phyloP scores from a whole-genome alignment of 2,113 vertebrate genomes.

The Pelecanoides urinatrix region DNA sequence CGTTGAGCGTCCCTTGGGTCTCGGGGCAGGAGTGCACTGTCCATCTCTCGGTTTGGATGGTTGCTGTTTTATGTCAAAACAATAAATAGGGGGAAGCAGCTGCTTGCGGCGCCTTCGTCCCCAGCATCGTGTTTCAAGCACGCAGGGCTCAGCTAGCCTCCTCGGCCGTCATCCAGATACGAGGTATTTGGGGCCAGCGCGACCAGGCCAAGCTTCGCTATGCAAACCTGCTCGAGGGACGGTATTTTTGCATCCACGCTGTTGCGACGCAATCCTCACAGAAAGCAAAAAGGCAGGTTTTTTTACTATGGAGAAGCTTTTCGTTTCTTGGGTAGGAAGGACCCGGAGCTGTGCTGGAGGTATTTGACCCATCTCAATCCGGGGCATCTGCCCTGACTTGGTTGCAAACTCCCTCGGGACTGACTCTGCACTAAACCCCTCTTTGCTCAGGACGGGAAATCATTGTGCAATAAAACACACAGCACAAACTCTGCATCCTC shows the following conservation, averaged over 20 bases:
- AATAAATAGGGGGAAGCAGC: not conserved
- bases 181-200: not conserved
- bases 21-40: not conserved
- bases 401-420: not conserved
- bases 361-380: not conserved
- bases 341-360: not conserved
- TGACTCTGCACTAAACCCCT: not conserved
- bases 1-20: not conserved
- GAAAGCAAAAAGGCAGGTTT: not conserved
- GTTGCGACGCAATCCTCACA: fast-evolving
- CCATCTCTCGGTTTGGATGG: fast-evolving
- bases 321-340: not conserved
- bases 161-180: not conserved
- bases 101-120: not conserved
- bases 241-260: not conserved
- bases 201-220: not conserved
- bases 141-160: not conserved
- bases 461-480: not conserved
- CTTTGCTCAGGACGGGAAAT: not conserved
- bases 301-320: not conserved
- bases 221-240: fast-evolving
- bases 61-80: not conserved
- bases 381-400: not conserved
- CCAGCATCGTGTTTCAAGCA: not conserved
- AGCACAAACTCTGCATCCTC: not conserved